Conservation (phyloP, 2,888 invertebrate genomes). For the Clostera curtula region DNA sequence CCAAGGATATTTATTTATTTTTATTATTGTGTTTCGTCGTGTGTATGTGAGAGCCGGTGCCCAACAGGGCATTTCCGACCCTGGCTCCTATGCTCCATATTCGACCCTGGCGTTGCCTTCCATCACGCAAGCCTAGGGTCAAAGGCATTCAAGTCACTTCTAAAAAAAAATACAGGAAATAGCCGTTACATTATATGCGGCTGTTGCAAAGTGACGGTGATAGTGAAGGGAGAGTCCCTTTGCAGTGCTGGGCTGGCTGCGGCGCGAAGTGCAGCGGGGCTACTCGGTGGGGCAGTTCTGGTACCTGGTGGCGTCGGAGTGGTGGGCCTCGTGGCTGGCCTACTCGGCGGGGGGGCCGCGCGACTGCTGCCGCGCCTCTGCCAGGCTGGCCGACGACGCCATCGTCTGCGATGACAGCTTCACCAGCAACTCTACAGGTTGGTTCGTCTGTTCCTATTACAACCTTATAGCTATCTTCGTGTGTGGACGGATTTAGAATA, state of each 20-base stretch:
- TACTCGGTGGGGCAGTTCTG: slow-evolving; percentile 89
- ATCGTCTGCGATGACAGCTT: slow-evolving; percentile 82
- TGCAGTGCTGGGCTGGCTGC: slow-evolving; percentile 85
- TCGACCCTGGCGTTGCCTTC: too few relatives aligned
- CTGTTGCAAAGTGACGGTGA: not conserved
- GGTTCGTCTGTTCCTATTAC: slow-evolving; percentile 12
- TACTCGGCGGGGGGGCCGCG: slow-evolving; percentile 65
- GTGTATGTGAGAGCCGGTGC: too few relatives aligned
- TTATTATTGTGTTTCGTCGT: too few relatives aligned
- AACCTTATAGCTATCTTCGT: too few relatives aligned
- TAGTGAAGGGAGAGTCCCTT: not conserved
- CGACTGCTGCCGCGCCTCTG: slow-evolving; percentile 38
- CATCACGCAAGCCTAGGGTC: too few relatives aligned
- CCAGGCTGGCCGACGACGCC: slow-evolving; percentile 72
- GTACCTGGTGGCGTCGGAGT: slow-evolving; percentile 89
- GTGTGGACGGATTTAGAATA: too few relatives aligned
- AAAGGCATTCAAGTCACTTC: too few relatives aligned
- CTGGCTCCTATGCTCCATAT: too few relatives aligned
- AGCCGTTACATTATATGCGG: too few relatives aligned
- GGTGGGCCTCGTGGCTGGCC: slow-evolving; percentile 89
- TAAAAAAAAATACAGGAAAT: too few relatives aligned
- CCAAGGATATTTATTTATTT: too few relatives aligned
- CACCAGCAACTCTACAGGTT: slow-evolving; percentile 75
- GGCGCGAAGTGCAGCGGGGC: slow-evolving; percentile 84
- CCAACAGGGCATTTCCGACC: too few relatives aligned